Conservation (phyloP, 2,113 vertebrate genomes). For the Shinisaurus crocodilurus region DNA sequence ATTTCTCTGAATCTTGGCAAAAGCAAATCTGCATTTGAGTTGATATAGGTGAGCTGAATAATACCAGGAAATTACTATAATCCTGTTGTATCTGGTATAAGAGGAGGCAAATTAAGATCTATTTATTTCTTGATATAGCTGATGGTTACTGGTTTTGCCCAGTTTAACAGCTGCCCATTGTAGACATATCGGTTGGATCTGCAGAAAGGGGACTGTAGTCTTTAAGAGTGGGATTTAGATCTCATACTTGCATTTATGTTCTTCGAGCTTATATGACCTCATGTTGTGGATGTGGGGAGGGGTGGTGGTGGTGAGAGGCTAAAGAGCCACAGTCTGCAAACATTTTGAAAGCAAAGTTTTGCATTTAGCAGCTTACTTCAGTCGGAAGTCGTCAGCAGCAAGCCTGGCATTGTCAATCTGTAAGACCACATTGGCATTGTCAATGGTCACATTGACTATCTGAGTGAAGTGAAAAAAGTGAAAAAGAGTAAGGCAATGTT, state of each 20-base stretch:
- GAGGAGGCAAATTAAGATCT: neutral
- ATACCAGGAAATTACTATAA: neutral
- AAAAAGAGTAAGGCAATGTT: neutral
- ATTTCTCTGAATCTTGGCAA: neutral
- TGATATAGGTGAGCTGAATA: neutral
- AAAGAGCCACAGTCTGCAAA: neutral
- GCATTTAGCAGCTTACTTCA: conserved; percentile 82
- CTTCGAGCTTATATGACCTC: neutral
- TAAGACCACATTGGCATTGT: conserved; percentile 80
- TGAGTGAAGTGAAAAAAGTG: conserved; percentile 52
- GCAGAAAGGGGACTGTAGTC: neutral
- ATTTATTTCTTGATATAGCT: neutral
- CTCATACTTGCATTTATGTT: neutral
- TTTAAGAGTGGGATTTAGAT: neutral
- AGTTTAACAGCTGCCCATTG: neutral
- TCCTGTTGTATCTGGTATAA: neutral
- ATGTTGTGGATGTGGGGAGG: neutral
- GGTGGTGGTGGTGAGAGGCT: neutral
- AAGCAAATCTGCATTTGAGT: neutral
- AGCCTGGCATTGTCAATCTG: conserved; percentile 87
- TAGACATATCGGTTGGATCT: neutral
- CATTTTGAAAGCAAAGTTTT: neutral
- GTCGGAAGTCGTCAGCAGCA: conserved; percentile 87
- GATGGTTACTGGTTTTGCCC: neutral
- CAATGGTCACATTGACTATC: conserved; percentile 74